phyloP scores from a whole-genome alignment of 2,797 vertebrate species.

The Heterohyrax brucei region DNA sequence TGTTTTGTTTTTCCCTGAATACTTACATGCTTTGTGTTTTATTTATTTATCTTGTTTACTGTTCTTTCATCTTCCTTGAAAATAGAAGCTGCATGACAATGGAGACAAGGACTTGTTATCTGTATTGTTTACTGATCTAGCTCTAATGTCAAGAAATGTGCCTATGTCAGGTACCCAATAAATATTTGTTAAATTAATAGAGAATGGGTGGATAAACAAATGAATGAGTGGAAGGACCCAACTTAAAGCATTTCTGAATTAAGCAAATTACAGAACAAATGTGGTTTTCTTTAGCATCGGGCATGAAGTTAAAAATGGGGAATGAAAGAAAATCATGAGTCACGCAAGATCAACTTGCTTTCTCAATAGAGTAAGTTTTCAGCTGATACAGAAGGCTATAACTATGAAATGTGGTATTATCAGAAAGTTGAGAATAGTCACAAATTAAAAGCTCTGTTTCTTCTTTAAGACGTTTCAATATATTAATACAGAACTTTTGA shows the following conservation, averaged over 20 bases:
- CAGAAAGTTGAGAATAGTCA: slow-evolving; percentile 11
- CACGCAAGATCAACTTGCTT: not conserved
- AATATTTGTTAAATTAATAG: slow-evolving; percentile 40
- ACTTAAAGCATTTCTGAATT: slow-evolving; percentile 53
- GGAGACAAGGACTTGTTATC: not conserved
- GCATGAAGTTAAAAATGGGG: not conserved
- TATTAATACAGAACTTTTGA: slow-evolving; percentile 41
- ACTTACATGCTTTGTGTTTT: not conserved
- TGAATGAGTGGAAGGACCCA: not conserved
- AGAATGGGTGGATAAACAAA: not conserved
- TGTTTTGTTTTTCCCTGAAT: slow-evolving; percentile 24
- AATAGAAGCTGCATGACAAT: slow-evolving; percentile 40
- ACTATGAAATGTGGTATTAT: not conserved
- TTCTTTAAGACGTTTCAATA: slow-evolving; percentile 1
- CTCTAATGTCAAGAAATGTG: slow-evolving; percentile 40
- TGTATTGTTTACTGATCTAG: not conserved
- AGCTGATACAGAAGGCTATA: slow-evolving; percentile 9
- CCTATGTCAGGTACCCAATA: slow-evolving; percentile 1
- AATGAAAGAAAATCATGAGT: not conserved
- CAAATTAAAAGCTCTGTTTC: slow-evolving; percentile 35
- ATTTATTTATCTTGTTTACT: slow-evolving; percentile 47
- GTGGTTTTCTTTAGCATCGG: slow-evolving; percentile 40
- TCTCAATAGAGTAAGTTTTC: slow-evolving; percentile 46
- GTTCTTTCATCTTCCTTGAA: slow-evolving; percentile 24
- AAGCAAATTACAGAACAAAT: slow-evolving; percentile 27